A percentile compares a stretch with the other conserved stretches of the same genome.
These are phyloP conservation scores for Percopsis transmontana DNA, from an alignment of 2,113 vertebrate species.

Conservation along the genomic window DNA sequence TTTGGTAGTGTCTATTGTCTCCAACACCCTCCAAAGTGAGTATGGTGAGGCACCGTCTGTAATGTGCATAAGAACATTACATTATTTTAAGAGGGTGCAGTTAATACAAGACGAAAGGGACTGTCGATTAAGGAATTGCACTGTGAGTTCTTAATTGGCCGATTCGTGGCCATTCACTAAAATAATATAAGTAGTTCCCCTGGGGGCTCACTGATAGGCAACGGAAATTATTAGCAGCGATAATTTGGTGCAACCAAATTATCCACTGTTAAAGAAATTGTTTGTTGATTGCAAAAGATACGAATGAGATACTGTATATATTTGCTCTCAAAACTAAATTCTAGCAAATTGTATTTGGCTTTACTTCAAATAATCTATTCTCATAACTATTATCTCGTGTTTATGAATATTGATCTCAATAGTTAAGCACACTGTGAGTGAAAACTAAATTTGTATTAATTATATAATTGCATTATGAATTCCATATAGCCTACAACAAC, in stretches of 20 bases:
- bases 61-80: conserved; percentile 21
- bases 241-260: conserved; percentile 45
- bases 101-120: conserved; percentile 6
- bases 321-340: neutral
- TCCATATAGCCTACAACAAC: conserved; percentile 44
- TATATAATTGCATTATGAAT: conserved; percentile 17
- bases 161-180: conserved; percentile 45
- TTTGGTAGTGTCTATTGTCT: conserved; percentile 37
- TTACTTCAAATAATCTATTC: conserved; percentile 38
- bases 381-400: neutral
- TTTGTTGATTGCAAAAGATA: conserved; percentile 37
- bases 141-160: conserved; percentile 39
- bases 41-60: conserved; percentile 37
- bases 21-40: conserved; percentile 35
- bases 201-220: conserved; percentile 24
- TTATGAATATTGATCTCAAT: neutral
- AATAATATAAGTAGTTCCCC: conserved; percentile 45
- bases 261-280: conserved; percentile 28
- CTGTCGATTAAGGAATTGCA: conserved; percentile 36
- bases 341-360: conserved; percentile 3
- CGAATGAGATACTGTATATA: too few species aligned
- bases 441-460: conserved; percentile 25
- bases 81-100: conserved; percentile 25
- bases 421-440: too few species aligned
- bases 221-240: conserved; percentile 40